These are phyloP conservation scores for Tenthredo livida DNA, from an alignment of 2,888 invertebrate genomes.

Conservation along the genomic window DNA sequence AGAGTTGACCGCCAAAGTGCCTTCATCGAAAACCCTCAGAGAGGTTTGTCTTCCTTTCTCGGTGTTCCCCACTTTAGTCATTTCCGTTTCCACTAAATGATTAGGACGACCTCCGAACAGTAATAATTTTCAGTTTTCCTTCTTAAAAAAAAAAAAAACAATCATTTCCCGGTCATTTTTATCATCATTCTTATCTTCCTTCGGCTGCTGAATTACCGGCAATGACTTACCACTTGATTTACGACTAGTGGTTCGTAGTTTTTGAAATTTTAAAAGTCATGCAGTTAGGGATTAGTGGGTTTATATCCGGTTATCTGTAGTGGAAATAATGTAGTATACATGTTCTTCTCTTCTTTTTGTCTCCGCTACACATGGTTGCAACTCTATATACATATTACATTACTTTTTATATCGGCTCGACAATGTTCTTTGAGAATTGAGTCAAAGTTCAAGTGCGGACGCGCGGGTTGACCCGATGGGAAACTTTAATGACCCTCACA, in stretches of 20 bases:
- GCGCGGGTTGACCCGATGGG: constrained; percentile 1
- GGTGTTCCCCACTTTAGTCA: neutral
- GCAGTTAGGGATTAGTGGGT: neutral
- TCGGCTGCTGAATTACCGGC: neutral
- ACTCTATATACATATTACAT: neutral
- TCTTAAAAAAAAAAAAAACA: too few species aligned
- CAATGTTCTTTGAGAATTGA: constrained; percentile 15
- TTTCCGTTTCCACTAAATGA: neutral
- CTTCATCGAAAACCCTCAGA: constrained; percentile 57
- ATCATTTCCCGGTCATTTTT: neutral
- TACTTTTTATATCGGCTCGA: neutral
- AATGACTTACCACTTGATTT: neutral
- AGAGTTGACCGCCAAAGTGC: constrained; percentile 67
- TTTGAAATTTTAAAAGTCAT: neutral
- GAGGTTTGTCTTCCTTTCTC: constrained; percentile 15
- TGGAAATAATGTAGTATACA: neutral
- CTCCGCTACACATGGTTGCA: neutral
- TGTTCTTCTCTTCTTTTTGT: neutral
- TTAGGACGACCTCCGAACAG: neutral
- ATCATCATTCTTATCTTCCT: neutral
- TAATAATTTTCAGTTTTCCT: neutral
- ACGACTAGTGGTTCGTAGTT: neutral
- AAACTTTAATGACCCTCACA: constrained; percentile 19
- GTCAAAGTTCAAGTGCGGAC: constrained; percentile 28
- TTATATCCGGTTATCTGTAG: neutral